These are phyloP conservation scores for Torymus texanus DNA, from an alignment of 2,888 invertebrate genomes.

Conservation along the genomic window DNA sequence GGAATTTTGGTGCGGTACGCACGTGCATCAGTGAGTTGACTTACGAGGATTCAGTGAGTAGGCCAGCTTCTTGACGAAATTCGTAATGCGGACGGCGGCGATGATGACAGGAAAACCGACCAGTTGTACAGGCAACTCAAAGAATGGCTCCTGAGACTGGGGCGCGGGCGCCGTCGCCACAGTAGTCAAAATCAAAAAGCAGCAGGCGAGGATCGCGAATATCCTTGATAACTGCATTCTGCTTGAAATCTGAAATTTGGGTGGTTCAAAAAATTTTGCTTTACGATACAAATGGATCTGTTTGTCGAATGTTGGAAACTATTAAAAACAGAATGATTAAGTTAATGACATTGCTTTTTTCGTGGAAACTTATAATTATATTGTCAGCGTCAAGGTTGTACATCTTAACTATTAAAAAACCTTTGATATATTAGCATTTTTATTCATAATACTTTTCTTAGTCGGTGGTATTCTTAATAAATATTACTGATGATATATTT, in stretches of 20 bases:
- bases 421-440: no score
- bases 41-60: conserved; percentile 89
- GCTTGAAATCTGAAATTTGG: conserved; percentile 28
- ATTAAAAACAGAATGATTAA: no score
- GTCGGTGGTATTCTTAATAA: no score
- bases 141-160: conserved; percentile 76
- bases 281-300: no score
- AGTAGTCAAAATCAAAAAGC: conserved; percentile 64
- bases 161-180: conserved; percentile 69
- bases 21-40: conserved; percentile 22
- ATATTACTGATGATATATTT: no score
- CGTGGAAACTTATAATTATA: no score
- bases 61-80: conserved; percentile 88
- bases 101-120: conserved; percentile 90
- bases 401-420: no score
- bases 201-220: conserved; percentile 64
- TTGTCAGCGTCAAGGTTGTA: no score
- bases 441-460: no score
- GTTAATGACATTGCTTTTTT: no score
- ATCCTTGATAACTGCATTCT: conserved; percentile 68
- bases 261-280: no score
- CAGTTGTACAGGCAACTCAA: conserved; percentile 89
- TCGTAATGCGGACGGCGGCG: conserved; percentile 85
- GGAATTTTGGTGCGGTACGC: neutral
- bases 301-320: no score